These are phyloP conservation scores for Lasius fuliginosus DNA, from an alignment of 2,888 invertebrate genomes.

Conservation along the genomic window DNA sequence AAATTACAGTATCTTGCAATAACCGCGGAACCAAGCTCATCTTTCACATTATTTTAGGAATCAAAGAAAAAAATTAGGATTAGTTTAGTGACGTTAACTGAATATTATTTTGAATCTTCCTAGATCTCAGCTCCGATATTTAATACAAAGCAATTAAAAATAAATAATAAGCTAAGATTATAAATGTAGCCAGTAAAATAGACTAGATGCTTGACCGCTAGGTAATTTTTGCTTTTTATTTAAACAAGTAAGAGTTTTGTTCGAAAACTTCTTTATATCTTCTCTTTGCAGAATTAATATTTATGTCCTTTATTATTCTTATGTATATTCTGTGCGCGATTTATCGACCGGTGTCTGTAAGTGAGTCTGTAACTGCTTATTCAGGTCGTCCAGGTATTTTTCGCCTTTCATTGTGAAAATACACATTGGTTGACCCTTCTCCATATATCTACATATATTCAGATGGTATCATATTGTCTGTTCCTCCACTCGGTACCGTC, in stretches of 20 bases:
- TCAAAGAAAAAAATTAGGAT: no score
- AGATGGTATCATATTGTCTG: slow-evolving; percentile 13
- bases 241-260: background rate
- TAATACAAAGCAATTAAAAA: background rate
- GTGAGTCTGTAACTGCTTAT: slow-evolving; percentile 36
- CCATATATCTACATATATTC: slow-evolving; percentile 28
- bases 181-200: background rate
- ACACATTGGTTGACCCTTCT: background rate
- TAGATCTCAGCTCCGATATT: background rate
- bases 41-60: no score
- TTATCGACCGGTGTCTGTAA: background rate
- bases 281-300: background rate
- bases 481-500: background rate
- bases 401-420: slow-evolving; percentile 22
- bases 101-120: background rate
- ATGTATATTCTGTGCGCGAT: background rate
- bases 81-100: no score
- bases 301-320: slow-evolving; percentile 11
- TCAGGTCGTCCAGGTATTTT: background rate
- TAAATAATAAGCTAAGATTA: slow-evolving; percentile 7
- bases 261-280: background rate
- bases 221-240: background rate
- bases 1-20: no score
- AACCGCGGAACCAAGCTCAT: no score
- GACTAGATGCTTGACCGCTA: background rate